Evolutionary conservation across 2,888 invertebrate genomes (phyloP), one percentile per base, ranked within the genome.

Genomic region (Lepetodrilus schrolli): DNA sequence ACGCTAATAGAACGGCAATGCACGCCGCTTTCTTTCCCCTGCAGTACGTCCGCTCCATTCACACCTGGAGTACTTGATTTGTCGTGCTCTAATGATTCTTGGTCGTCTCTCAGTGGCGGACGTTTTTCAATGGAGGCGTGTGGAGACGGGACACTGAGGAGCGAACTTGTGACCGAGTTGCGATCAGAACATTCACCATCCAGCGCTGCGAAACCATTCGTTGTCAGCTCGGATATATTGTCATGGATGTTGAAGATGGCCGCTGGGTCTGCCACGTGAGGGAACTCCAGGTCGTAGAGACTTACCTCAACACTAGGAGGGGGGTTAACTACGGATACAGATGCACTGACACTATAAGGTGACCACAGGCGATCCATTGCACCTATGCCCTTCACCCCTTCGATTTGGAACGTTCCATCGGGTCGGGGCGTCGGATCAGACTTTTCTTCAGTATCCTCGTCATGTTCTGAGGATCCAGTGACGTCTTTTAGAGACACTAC

Each of bases 301-400:
- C 58, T 34, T 2, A 26, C 58, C 58, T 58, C 58, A 17, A 58
- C 58, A 30, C 58, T 58, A n/a, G 58, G 58, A 0, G 58, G 58
- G n/a, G 58, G 58, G 58, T 58, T 58, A 4, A 17, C 58, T 58
- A 58, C 58, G 17, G 58, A 58, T 30, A 17, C 58, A 13, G 58
- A 26, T 21, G 58, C 34, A 58, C 58, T 58, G 21, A 58, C 58
- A 58, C 58, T 58, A 4, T 26, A 58, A 3, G 58, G 58, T 4
- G 58, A 58, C 58, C 58, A 58, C 13, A 58, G n/a, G 26, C 58
- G 26, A 7, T 58, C 30, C 10, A 13, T 17, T 30, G 26, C 34
- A 13, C 58, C 58, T 5, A 58, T 34, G 17, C 58, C 58, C 17
- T 58, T 10, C 4, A 58, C 58, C 5, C 58, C 58, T 17, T 58